Conservation (phyloP, 2,888 invertebrate species). For the Napeogenes sylphis region DNA sequence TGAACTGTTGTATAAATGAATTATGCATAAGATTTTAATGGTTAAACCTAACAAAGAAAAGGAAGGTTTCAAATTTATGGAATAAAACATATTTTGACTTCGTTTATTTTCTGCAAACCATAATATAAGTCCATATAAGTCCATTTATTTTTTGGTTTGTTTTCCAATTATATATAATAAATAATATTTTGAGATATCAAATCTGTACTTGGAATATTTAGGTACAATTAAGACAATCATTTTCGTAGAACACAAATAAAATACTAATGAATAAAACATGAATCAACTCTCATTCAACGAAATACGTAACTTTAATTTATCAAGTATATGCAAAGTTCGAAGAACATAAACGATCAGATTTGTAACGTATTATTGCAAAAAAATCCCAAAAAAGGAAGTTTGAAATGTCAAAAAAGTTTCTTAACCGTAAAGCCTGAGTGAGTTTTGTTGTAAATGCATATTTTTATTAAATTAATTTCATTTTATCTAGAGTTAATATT, state of each 20-base stretch:
- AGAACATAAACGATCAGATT: neutral
- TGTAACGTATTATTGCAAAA: slow-evolving; percentile 41
- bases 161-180: no score
- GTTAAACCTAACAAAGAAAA: slow-evolving; percentile 36
- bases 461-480: no score
- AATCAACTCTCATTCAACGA: slow-evolving; percentile 50
- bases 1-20: slow-evolving; percentile 41
- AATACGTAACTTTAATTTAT: slow-evolving; percentile 32
- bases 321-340: no score
- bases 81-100: neutral
- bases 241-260: slow-evolving; percentile 56
- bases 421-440: slow-evolving; percentile 1
- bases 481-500: no score
- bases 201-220: no score
- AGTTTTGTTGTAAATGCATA: no score
- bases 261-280: slow-evolving; percentile 41
- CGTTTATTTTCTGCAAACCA: no score
- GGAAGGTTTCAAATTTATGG: slow-evolving; percentile 23
- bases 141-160: no score
- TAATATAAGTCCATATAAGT: no score
- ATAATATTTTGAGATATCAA: no score
- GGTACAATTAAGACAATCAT: slow-evolving; percentile 8
- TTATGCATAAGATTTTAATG: slow-evolving; percentile 36
- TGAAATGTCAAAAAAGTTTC: slow-evolving; percentile 47
- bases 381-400: slow-evolving; percentile 46